A percentile compares a stretch with the other conserved stretches of the same genome.
Evolutionary conservation across 2,797 vertebrate genomes (phyloP).

Genomic region (Scleropages formosus): DNA sequence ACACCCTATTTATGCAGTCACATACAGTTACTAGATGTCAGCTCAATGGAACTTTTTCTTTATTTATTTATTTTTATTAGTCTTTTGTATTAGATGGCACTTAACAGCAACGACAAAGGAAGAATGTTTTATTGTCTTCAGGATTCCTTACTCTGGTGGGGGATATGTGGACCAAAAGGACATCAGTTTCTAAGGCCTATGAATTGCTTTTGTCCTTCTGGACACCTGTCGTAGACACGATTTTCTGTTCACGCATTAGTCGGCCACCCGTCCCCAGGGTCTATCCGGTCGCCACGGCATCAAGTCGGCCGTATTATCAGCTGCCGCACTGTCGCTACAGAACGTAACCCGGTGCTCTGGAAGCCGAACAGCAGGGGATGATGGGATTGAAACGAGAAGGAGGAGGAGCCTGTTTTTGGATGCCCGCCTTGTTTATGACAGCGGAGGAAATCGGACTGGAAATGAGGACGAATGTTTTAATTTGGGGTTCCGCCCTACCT

Average conservation of each 20-base stretch:
- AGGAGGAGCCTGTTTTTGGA: neutral
- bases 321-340: neutral
- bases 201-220: neutral
- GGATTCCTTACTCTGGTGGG: too few relatives aligned
- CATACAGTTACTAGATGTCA: too few relatives aligned
- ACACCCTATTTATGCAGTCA: too few relatives aligned
- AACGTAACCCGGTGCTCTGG: too few relatives aligned
- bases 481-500: neutral
- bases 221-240: neutral
- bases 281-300: neutral
- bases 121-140: too few relatives aligned
- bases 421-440: neutral
- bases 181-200: neutral
- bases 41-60: too few relatives aligned
- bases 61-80: too few relatives aligned
- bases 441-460: neutral
- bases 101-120: too few relatives aligned
- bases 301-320: conserved; percentile 8
- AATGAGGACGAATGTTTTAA: conserved; percentile 23
- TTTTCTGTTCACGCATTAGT: neutral
- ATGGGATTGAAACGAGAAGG: neutral
- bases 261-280: neutral
- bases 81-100: too few relatives aligned
- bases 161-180: neutral
- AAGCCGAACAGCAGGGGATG: neutral